phyloP scores from a whole-genome alignment of 2,797 vertebrate species.

The Micropoecilia bifurca region DNA sequence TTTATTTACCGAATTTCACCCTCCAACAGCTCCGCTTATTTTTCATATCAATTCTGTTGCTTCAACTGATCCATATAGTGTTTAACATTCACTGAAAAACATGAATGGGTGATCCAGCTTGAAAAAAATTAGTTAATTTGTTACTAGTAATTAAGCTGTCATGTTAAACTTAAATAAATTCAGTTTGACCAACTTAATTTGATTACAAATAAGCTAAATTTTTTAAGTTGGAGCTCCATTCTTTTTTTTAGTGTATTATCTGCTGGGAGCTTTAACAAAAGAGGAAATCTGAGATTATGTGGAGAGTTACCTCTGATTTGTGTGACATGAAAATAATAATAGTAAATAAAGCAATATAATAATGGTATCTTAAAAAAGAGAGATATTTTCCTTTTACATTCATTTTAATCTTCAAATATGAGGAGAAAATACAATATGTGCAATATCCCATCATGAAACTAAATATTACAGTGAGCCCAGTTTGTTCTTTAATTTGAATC shows the following conservation, averaged over 20 bases:
- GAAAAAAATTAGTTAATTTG: too few species aligned
- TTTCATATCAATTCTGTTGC: slow-evolving; percentile 1
- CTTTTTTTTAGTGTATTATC: slow-evolving; percentile 23
- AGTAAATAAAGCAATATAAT: slow-evolving; percentile 48
- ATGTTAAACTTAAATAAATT: too few species aligned
- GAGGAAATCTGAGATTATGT: slow-evolving; percentile 15
- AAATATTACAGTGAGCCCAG: not conserved
- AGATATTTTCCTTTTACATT: not conserved
- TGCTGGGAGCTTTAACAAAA: slow-evolving; percentile 18
- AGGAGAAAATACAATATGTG: slow-evolving; percentile 22
- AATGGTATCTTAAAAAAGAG: slow-evolving; percentile 13
- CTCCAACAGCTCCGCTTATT: not conserved
- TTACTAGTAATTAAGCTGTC: too few species aligned
- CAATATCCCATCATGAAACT: slow-evolving; percentile 32
- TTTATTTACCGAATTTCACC: not conserved
- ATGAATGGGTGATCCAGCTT: too few species aligned
- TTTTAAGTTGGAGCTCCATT: too few species aligned
- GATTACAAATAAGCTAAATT: too few species aligned
- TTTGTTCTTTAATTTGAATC: slow-evolving; percentile 22
- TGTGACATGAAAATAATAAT: not conserved
- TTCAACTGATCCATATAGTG: slow-evolving; percentile 56
- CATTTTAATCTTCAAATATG: slow-evolving; percentile 8
- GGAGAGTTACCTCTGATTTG: slow-evolving; percentile 32
- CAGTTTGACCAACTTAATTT: too few species aligned
- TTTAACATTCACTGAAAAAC: slow-evolving; percentile 30